Evolutionary conservation across 2,113 vertebrate genomes (phyloP), one percentile per base, ranked within the genome.

Genomic region (Nanger granti): DNA sequence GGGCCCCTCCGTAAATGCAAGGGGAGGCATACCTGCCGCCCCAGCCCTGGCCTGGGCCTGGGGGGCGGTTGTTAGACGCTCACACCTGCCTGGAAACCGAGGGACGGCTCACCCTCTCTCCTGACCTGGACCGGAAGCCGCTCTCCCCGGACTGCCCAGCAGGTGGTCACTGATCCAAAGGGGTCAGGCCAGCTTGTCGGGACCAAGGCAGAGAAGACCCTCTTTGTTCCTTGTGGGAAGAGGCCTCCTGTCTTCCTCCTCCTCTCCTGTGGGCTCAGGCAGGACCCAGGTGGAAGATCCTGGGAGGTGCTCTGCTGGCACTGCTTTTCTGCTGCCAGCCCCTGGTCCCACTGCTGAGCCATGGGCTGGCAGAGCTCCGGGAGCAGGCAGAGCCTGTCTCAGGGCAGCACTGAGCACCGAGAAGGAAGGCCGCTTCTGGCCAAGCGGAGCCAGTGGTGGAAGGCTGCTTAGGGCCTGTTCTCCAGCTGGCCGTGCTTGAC

Each of bases 401-500:
- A 66, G 80, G 18, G 52, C 15, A 6, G 62, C 73, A 28, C 0
- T 0, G 6, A 87, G 89, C 62, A 11, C 91, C 7, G 0, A 85
- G 59, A 87, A 92, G 94, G 89, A 44, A 55, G 54, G 64, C 93
- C 22, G 31, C 95, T 55, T 20, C 41, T 28, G 82, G 66, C 79
- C 7, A 52, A 89, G 66, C 1, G 20, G 73, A 87, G 86, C 57
- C 9, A 2, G 60, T 1, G 14, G 20, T 60, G 5, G 60, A 12
- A 73, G 93, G 87, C 13, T 6, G 92, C 62, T 29, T 98, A 99
- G 0, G 98, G 98, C 94, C 98, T 98, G 96, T 98, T 99, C 98
- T 99, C 99, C 98, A 99, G 99, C 8, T 98, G 98, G 1, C 99
- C 99, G 0, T 99, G 99, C 91, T 99, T 99, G 98, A 99, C 99